Evolutionary conservation across 2,797 vertebrate genomes (phyloP), one percentile per base, ranked within the genome.

Genomic region (Anableps anableps): DNA sequence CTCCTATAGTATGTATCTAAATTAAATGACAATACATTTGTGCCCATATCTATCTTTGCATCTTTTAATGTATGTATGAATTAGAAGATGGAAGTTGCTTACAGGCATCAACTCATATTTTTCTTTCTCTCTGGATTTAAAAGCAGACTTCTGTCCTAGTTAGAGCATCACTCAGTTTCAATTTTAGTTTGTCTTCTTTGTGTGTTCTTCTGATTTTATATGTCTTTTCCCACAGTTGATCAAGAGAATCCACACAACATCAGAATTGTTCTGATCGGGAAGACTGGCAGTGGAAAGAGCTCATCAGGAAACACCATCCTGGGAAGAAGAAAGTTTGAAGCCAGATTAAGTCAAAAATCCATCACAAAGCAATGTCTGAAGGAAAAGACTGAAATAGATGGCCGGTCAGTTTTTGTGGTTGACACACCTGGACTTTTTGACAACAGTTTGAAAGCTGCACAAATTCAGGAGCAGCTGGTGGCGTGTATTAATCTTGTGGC

Each of bases 351-450:
- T 26, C 7, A 47, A 1, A 74, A 0, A 0, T 88, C 90, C 3
- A 83, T 90, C 11, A 91, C 90, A 2, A 66, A 9, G 8, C 0
- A 23, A 16, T 92, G 91, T 26, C 0, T 64, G 2, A 92, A 90
- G 62, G 79, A 6, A 26, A 36, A 14, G 1, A 73, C 62, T 2
- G n/a, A 77, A 21, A n/a, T 87, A 1, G 58, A 86, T 0, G 86
- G 88, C 0, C 45, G 5, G 4, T 13, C n/a, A 0, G 53, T 88
- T 0, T 7, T 13, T 0, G 34, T 92, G 16, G 88, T 92, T 0
- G 91, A 91, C 85, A 92, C 89, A 0, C 89, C 89, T 0, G 89
- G 89, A 9, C 68, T 91, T 75, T 92, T 66, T 0, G 89, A 92
- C 70, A 86, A 85, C 0, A 72, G 1, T 21, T 70, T 90, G 72